Evolutionary conservation across 2,113 vertebrate genomes (phyloP).

Genomic region (Arizona elegans): DNA sequence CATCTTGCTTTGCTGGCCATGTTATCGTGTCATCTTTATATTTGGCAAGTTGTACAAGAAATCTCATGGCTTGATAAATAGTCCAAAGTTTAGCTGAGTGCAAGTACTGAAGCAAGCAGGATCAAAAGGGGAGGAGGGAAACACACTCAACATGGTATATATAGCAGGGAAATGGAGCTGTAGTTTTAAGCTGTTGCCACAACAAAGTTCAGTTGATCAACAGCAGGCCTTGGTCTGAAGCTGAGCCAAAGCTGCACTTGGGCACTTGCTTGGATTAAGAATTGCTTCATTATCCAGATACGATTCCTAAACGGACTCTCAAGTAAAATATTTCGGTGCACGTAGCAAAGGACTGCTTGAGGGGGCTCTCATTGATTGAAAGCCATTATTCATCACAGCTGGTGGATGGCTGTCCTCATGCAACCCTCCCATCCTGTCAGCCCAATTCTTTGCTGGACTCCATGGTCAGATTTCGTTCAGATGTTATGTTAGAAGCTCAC

Average conservation of each 20-base stretch:
- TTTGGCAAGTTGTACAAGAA: conserved; percentile 10
- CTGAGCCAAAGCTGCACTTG: neutral
- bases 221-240: neutral
- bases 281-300: neutral
- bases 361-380: neutral
- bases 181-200: neutral
- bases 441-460: neutral
- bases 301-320: neutral
- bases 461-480: neutral
- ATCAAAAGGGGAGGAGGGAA: neutral
- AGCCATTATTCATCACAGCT: neutral
- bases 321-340: neutral
- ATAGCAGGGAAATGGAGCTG: neutral
- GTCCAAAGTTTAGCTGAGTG: neutral
- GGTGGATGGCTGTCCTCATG: neutral
- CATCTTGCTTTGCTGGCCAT: neutral
- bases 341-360: neutral
- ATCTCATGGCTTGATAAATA: neutral
- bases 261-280: conserved; percentile 8
- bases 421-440: neutral
- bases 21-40: fast-evolving
- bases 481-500: neutral
- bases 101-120: neutral
- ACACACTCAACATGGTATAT: neutral
- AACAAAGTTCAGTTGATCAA: conserved; percentile 14